Conservation (phyloP, 2,888 invertebrate genomes). For the Nomada goodeniana region DNA sequence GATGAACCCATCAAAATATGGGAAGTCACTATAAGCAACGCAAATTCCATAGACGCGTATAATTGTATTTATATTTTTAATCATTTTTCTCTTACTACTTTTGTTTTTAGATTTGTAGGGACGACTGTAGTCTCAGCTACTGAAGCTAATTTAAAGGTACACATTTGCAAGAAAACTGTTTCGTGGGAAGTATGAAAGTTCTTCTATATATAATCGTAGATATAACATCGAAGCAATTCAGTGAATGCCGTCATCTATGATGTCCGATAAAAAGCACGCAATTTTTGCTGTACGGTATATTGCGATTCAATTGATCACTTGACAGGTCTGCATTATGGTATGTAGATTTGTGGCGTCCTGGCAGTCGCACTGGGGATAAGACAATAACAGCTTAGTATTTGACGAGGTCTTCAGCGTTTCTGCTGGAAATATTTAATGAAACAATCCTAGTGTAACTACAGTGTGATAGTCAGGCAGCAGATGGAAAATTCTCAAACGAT, state of each 20-base stretch:
- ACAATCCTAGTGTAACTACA: no score
- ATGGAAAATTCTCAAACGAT: no score
- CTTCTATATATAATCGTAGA: not conserved
- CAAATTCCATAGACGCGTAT: not conserved
- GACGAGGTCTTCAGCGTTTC: no score
- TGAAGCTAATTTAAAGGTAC: not conserved
- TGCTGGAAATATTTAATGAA: no score
- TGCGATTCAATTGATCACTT: not conserved
- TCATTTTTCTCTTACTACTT: constrained; percentile 12
- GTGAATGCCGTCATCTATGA: no score
- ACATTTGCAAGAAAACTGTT: not conserved
- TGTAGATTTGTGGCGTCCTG: no score
- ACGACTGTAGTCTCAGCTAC: not conserved
- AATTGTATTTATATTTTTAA: not conserved
- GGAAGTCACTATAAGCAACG: no score
- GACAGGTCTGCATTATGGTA: not conserved
- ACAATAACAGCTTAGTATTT: not conserved
- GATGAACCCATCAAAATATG: no score
- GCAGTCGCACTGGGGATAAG: no score
- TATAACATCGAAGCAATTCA: not conserved
- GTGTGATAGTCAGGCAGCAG: no score
- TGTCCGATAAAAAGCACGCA: not conserved
- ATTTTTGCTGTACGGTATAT: not conserved
- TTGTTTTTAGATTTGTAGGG: not conserved
- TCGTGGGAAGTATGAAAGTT: not conserved